Conservation (phyloP, 1,140 invertebrate genomes). For the Drosophila auraria region DNA sequence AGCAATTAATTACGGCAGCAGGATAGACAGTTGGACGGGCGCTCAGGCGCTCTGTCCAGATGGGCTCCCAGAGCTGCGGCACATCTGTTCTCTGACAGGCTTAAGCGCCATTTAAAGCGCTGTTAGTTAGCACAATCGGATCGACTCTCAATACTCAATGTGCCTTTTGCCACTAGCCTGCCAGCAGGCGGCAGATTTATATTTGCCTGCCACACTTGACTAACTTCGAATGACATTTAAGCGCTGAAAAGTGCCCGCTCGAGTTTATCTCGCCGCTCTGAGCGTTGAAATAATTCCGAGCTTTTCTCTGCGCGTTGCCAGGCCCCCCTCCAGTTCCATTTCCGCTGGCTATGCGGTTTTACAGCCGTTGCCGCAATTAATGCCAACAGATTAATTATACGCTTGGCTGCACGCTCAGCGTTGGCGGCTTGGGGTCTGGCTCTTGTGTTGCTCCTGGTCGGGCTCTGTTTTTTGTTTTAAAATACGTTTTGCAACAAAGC, state of each 20-base stretch:
- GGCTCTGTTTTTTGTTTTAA: conserved; percentile 40
- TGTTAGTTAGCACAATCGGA: conserved; percentile 60
- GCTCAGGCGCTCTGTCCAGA: conserved; percentile 9
- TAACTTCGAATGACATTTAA: conserved; percentile 68
- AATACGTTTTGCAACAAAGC: conserved; percentile 50
- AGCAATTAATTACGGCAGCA: conserved; percentile 76
- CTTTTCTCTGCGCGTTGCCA: conserved; percentile 39
- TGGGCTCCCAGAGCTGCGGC: conserved; percentile 2
- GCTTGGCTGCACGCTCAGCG: conserved; percentile 71
- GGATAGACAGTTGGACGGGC: conserved; percentile 5
- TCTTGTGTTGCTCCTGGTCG: background rate
- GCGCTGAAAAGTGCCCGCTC: conserved; percentile 39
- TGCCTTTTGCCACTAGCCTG: conserved; percentile 14
- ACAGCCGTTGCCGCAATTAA: conserved; percentile 76
- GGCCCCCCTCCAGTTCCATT: conserved; percentile 9
- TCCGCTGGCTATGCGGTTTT: conserved; percentile 59
- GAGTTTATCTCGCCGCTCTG: conserved; percentile 62
- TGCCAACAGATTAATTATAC: conserved; percentile 82
- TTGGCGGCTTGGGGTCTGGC: conserved; percentile 1
- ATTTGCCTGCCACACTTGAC: conserved; percentile 64
- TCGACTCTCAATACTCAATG: conserved; percentile 42
- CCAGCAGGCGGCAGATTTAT: conserved; percentile 54
- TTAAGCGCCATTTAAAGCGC: conserved; percentile 67
- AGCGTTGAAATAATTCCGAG: conserved; percentile 68
- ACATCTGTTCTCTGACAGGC: conserved; percentile 29